These are phyloP conservation scores for Meandrina meandrites DNA, from an alignment of 92 coral and sea anemone species.

Conservation along the genomic window DNA sequence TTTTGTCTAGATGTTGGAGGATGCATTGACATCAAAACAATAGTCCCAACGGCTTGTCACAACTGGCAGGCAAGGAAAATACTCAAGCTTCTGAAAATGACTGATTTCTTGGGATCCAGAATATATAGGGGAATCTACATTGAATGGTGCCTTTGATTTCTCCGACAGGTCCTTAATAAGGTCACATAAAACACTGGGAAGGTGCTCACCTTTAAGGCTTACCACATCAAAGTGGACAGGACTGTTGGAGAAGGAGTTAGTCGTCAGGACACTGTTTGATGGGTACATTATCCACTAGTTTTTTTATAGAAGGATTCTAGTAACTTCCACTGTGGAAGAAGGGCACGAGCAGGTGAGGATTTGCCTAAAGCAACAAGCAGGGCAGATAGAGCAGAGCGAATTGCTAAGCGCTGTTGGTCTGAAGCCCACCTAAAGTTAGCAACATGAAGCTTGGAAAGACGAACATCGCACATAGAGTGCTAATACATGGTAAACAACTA, in stretches of 20 bases:
- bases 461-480: too few relatives aligned
- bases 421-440: too few relatives aligned
- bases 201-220: slow-evolving; percentile 12
- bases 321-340: slow-evolving; percentile 21
- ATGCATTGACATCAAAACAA: slow-evolving; percentile 4
- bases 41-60: slow-evolving; percentile 43
- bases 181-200: slow-evolving; percentile 10
- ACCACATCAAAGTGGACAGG: slow-evolving; percentile 41
- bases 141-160: slow-evolving; percentile 38
- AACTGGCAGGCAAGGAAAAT: slow-evolving; percentile 37
- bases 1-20: slow-evolving; percentile 40
- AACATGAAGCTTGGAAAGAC: too few relatives aligned
- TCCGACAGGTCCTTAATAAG: slow-evolving; percentile 28
- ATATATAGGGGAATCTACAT: slow-evolving; percentile 1
- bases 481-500: too few relatives aligned
- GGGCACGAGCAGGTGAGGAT: slow-evolving; percentile 42
- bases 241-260: slow-evolving; percentile 31
- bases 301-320: slow-evolving; percentile 16
- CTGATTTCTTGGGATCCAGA: background rate
- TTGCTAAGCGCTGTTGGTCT: too few relatives aligned
- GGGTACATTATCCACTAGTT: slow-evolving; percentile 32
- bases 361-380: slow-evolving; percentile 25
- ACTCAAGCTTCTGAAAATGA: slow-evolving; percentile 5
- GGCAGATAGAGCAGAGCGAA: slow-evolving; percentile 14
- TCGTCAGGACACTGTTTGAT: slow-evolving; percentile 37